Evolutionary conservation across 2,113 vertebrate species (phyloP).

Genomic region (Conger conger): DNA sequence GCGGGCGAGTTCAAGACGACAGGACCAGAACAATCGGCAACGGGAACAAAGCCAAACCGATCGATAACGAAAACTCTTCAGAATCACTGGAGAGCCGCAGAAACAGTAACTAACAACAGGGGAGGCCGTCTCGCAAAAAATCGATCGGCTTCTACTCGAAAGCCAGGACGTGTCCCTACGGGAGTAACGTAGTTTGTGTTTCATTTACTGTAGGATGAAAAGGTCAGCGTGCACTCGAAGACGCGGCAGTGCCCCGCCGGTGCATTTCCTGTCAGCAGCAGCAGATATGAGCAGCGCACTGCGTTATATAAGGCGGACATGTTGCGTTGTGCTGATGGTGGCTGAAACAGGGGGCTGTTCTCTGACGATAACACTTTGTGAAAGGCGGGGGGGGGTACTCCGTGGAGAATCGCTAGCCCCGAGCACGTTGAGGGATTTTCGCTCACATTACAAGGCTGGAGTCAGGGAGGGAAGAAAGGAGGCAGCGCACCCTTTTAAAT

Average conservation of each 20-base stretch:
- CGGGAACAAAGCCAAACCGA: neutral
- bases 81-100: neutral
- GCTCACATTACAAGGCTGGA: neutral
- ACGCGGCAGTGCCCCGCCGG: neutral
- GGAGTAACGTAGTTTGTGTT: neutral
- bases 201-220: neutral
- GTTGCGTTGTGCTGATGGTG: neutral
- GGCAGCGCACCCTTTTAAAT: neutral
- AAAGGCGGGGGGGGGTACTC: neutral
- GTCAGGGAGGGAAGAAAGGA: neutral
- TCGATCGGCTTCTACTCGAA: neutral
- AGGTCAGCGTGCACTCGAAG: neutral
- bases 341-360: neutral
- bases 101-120: neutral
- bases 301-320: neutral
- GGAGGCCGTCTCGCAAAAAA: neutral
- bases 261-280: neutral
- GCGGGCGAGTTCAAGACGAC: neutral
- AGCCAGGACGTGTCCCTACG: neutral
- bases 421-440: neutral
- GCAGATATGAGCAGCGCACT: neutral
- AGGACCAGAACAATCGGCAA: neutral
- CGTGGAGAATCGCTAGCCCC: constrained; percentile 11
- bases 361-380: constrained; percentile 14
- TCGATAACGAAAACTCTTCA: neutral